Percentiles rank a stretch among this genome's conserved stretches.
These are phyloP conservation scores for Dasysyrphus albostriatus DNA, from an alignment of 2,888 invertebrate genomes.

Conservation along the genomic window DNA sequence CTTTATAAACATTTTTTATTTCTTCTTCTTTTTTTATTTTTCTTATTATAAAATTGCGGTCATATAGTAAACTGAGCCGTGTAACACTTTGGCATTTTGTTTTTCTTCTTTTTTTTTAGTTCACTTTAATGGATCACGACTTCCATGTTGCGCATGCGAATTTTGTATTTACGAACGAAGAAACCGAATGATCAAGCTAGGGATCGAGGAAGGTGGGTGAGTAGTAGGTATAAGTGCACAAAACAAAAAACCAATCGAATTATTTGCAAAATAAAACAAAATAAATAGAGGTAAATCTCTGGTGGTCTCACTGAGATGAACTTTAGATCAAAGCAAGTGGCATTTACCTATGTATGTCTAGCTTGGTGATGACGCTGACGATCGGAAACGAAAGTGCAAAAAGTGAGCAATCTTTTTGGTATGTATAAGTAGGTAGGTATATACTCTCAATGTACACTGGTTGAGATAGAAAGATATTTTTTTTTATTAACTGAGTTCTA, in stretches of 20 bases:
- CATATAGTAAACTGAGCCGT: conserved; percentile 56
- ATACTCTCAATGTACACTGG: conserved; percentile 6
- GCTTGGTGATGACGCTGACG: conserved; percentile 37
- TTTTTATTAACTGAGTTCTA: conserved; percentile 18
- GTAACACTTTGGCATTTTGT: conserved; percentile 75
- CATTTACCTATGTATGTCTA: conserved; percentile 65
- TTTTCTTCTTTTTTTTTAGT: conserved; percentile 49
- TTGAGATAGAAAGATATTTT: neutral
- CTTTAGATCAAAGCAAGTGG: conserved; percentile 72
- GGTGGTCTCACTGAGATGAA: conserved; percentile 54
- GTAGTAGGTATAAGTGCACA: neutral
- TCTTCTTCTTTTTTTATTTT: conserved; percentile 43
- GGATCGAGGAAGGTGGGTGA: conserved; percentile 22
- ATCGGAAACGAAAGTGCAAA: conserved; percentile 70
- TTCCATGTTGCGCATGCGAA: conserved; percentile 66
- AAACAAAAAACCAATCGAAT: conserved; percentile 43
- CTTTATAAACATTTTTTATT: conserved; percentile 47
- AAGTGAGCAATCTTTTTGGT: conserved; percentile 65
- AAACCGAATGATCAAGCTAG: conserved; percentile 48
- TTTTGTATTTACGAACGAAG: conserved; percentile 32
- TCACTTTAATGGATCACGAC: conserved; percentile 74
- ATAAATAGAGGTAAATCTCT: conserved; percentile 33
- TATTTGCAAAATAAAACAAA: conserved; percentile 26
- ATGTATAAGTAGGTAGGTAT: conserved; percentile 30
- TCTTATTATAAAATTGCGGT: conserved; percentile 59